Base-by-base conservation (phyloP, 1,140 invertebrate genomes). In the Drosophila nebulosa region DNA sequence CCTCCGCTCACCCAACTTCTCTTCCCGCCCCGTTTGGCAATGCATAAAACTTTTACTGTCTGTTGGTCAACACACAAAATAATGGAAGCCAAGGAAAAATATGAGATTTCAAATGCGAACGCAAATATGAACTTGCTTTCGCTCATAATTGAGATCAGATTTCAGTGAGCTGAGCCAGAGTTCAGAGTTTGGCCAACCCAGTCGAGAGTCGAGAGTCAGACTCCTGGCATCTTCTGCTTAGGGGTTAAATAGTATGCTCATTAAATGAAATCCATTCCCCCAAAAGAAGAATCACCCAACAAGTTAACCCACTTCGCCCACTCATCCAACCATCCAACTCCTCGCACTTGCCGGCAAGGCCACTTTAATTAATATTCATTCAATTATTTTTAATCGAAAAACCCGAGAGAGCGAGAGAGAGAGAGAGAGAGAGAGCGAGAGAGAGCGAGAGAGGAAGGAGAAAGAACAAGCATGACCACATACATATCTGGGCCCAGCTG, bases 101-200 rank as follows among this genome's bases (percentile, higher is more conserved):
- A 21, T 58, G 52, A 55, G 52, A 55, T 55, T 55, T 10, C 14
- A 3, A 30, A 60, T 46, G 30, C 10, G 30, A 32, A 32, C 30
- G 30, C 30, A 46, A n/a, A 60, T 27, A 71, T 61, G 63, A 66
- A 60, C 62, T 74, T 74, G 51, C 63, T n/a, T 60, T 46, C 39
- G 6, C 21, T 59, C 74, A 83, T 86, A 86, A 86, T 86, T 86
- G 81, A 86, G 81, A 64, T 86, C 81, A 57, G 74, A 68, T 86
- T 88, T 64, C 79, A 69, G 60, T 18, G 16, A 7, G 14, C n/a
- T 9, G n/a, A n/a, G n/a, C n/a, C n/a, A n/a, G n/a, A 39, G 4
- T 39, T 39, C 7, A 14, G 36, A 39, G 36, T 39, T 39, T 39
- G 7, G 7, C 9, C 10, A 10, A 10, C 36, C n/a, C 26, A 9